Percentiles rank a stretch among this genome's conserved stretches.
Conservation (phyloP, 2,797 vertebrate genomes). For the Sebastes melanostomus region DNA sequence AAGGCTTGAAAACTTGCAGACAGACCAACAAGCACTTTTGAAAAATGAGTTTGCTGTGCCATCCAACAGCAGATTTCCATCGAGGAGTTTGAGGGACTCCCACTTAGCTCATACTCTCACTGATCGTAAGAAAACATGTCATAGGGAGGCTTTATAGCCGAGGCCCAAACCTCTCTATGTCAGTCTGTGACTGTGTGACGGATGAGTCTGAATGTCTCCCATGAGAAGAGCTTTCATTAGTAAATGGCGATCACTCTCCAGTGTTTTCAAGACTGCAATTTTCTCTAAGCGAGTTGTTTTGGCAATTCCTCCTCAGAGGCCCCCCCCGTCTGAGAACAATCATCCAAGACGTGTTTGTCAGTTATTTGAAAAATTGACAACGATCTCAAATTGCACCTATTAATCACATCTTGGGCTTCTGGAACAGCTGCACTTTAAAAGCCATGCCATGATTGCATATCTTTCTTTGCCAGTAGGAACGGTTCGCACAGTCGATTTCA, state of each 20-base stretch:
- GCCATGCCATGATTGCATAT: conserved; percentile 42
- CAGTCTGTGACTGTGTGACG: conserved; percentile 37
- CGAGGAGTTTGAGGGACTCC: conserved; percentile 5
- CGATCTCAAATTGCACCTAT: conserved; percentile 64
- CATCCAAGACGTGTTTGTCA: conserved; percentile 68
- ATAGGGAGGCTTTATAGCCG: conserved; percentile 10
- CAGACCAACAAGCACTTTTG: conserved; percentile 1
- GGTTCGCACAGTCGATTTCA: conserved; percentile 14
- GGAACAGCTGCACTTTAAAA: conserved; percentile 61
- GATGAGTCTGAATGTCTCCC: conserved; percentile 58
- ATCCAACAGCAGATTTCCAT: conserved; percentile 24
- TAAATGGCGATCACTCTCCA: conserved; percentile 53
- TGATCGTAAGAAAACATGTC: conserved; percentile 37
- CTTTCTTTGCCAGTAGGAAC: conserved; percentile 33
- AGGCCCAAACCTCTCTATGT: conserved; percentile 29
- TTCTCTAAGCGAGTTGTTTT: conserved; percentile 47
- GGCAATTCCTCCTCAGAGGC: conserved; percentile 48
- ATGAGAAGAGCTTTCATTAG: conserved; percentile 56
- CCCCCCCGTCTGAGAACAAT: conserved; percentile 64
- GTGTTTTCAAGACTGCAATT: conserved; percentile 57
- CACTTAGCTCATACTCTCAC: conserved; percentile 12
- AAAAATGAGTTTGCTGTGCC: conserved; percentile 23
- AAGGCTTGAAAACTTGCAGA: conserved; percentile 14
- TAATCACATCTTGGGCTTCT: conserved; percentile 63
- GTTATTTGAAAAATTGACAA: conserved; percentile 72